Evolutionary conservation across 2,888 invertebrate species (phyloP), one percentile per base, ranked within the genome.

Genomic region (Octonoba sinensis): DNA sequence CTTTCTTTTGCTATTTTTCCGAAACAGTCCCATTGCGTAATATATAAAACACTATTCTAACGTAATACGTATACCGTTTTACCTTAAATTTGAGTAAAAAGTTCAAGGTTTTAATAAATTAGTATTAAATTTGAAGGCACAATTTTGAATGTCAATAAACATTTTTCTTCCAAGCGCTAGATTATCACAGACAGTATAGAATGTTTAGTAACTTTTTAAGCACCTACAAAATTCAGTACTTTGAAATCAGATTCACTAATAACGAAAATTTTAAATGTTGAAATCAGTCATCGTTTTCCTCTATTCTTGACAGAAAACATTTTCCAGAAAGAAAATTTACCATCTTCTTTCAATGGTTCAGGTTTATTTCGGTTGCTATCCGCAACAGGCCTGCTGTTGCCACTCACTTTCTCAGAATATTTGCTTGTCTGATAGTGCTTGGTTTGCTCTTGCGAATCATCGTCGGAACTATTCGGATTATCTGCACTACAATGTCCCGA

Each of bases 401-500:
- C 15, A 62, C 51, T 20, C 24, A 36, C 13, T 36, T 73, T 73
- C 20, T 69, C 79, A 44, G 20, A 22, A 44, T 36, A 51, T 16
- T 62, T 60, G n/a, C 20, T 54, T 3, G 27, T 27, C 24, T 59
- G 66, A 22, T n/a, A 67, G n/a, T 72, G 54, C 3, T 20, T 73
- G 24, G 49, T 54, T 47, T 79, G 78, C 24, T 79, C 78, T 27
- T 78, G 75, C 0, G 78, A 54, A 72, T 79, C 78, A 3, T 81
- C 79, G 36, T 81, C 79, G 18, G 79, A 81, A 47, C 79, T 81
- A 36, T 81, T 81, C 15, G 79, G 79, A 69, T 81, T 81, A 57
- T 81, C 79, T 11, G 79, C 73, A 24, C 84, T 84, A 49, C 82
- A 82, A 54, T 82, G 82, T 12, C 82, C 84, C 3, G 81, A 82